Percentiles rank a stretch among this genome's conserved stretches.
phyloP scores from a whole-genome alignment of 2,113 vertebrate species.

The Lynx canadensis region DNA sequence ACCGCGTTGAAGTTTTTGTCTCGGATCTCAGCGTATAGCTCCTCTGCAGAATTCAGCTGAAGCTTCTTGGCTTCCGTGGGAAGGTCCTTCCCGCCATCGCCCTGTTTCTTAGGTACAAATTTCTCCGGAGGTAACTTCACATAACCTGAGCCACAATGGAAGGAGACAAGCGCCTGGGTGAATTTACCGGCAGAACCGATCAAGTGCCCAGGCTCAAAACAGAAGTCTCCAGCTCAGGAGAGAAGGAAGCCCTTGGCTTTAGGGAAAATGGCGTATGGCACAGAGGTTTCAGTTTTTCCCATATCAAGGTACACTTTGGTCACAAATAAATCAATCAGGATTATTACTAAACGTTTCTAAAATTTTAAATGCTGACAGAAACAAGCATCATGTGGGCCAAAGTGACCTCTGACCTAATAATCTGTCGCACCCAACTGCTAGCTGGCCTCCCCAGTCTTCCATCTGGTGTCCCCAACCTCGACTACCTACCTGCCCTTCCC shows the following conservation, averaged over 20 bases:
- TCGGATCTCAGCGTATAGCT: slow-evolving; percentile 97
- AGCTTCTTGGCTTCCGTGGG: slow-evolving; percentile 97
- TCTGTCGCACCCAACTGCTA: neutral
- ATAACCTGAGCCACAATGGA: slow-evolving; percentile 86
- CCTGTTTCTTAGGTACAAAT: slow-evolving; percentile 96
- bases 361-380: neutral
- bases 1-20: slow-evolving; percentile 99
- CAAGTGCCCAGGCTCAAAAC: too few species aligned
- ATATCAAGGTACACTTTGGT: neutral
- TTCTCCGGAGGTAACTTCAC: slow-evolving; percentile 98
- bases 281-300: neutral
- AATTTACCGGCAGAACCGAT: neutral
- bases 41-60: slow-evolving; percentile 97
- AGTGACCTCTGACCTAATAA: neutral
- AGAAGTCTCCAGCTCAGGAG: neutral
- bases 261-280: neutral
- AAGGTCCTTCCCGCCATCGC: slow-evolving; percentile 93
- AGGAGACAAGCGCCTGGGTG: neutral
- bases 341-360: neutral
- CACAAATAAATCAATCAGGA: neutral
- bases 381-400: neutral
- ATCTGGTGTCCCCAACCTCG: neutral
- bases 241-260: neutral
- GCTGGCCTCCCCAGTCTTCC: neutral
- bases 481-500: neutral